phyloP scores from a whole-genome alignment of 2,888 invertebrate species.

The Macropis europaea region DNA sequence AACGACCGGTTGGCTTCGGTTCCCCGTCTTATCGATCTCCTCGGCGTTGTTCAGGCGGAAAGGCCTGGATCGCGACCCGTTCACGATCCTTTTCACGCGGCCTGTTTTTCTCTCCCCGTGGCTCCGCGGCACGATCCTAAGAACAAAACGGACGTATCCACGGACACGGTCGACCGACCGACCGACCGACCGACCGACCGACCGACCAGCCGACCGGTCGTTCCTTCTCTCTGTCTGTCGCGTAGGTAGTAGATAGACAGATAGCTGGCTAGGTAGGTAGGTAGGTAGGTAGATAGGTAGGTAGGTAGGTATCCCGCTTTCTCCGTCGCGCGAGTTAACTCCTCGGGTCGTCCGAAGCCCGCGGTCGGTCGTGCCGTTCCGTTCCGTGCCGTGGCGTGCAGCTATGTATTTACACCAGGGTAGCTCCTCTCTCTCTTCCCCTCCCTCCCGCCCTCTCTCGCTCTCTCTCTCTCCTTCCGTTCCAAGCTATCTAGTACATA shows the following conservation, averaged over 20 bases:
- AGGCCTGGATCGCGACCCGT: constrained; percentile 33
- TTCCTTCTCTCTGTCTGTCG: neutral
- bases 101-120: constrained; percentile 36
- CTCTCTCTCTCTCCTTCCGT: constrained; percentile 30
- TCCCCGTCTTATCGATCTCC: constrained; percentile 46
- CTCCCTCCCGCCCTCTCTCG: neutral
- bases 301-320: constrained; percentile 45
- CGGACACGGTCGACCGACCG: constrained; percentile 3
- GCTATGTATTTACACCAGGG: constrained; percentile 75
- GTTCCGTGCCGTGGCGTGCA: constrained; percentile 61
- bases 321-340: constrained; percentile 69
- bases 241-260: neutral
- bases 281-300: constrained; percentile 9
- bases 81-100: constrained; percentile 50
- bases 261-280: constrained; percentile 12
- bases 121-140: constrained; percentile 2
- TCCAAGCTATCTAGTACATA: constrained; percentile 68
- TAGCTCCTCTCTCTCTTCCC: constrained; percentile 53
- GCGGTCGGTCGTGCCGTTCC: constrained; percentile 61
- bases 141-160: constrained; percentile 26
- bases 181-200: constrained; percentile 2
- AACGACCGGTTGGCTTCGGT: constrained; percentile 32
- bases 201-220: constrained; percentile 12
- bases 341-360: constrained; percentile 59
- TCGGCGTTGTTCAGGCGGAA: constrained; percentile 14